phyloP scores from a whole-genome alignment of 2,888 invertebrate genomes.

The Colletes collaris region DNA sequence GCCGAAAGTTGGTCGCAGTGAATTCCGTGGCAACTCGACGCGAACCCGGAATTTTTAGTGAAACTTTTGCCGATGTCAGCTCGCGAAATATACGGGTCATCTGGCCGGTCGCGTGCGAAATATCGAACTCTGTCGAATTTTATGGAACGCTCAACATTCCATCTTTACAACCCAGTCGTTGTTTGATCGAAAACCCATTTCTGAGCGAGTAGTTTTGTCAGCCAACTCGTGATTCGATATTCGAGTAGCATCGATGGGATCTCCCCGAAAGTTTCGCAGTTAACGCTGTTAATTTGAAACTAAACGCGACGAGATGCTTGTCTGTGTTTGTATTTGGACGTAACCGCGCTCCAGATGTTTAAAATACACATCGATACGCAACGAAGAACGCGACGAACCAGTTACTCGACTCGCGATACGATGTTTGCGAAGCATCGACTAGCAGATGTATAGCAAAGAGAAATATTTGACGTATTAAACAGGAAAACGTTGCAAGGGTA shows the following conservation, averaged over 20 bases:
- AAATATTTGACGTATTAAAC: too few relatives aligned
- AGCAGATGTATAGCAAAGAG: too few relatives aligned
- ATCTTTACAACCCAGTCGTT: neutral
- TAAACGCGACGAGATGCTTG: neutral
- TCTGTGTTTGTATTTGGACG: neutral
- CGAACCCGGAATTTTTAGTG: neutral
- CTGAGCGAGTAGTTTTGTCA: too few relatives aligned
- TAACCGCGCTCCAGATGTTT: neutral
- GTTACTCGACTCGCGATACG: too few relatives aligned
- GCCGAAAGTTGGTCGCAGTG: constrained; percentile 6
- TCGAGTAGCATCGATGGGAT: neutral
- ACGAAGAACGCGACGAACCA: too few relatives aligned
- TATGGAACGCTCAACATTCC: too few relatives aligned
- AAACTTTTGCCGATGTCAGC: constrained; percentile 22
- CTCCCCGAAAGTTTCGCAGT: too few relatives aligned
- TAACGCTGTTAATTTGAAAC: neutral
- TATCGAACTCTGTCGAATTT: constrained; percentile 7
- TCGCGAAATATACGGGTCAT: neutral
- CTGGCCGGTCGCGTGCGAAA: constrained; percentile 11
- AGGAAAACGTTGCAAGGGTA: too few relatives aligned
- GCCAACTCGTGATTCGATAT: neutral
- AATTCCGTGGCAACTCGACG: neutral
- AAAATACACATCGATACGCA: too few relatives aligned
- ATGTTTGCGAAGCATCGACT: too few relatives aligned
- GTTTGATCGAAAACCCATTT: neutral